Base-by-base conservation (phyloP, 2,113 vertebrate genomes). In the Mobula birostris region DNA sequence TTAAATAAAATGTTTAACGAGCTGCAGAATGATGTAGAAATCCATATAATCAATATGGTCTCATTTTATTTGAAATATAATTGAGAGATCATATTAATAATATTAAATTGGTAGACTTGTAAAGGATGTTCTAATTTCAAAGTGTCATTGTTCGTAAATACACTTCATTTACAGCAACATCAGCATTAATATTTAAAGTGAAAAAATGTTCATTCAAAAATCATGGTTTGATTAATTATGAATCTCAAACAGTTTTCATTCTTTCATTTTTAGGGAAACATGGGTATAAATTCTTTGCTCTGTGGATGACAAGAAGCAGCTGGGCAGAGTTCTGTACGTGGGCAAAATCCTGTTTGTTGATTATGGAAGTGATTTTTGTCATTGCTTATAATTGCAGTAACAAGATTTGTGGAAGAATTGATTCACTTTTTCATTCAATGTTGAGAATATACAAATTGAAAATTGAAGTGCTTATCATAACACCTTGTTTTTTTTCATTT, bases 1-100 rank as follows among this genome's bases (percentile, higher is more conserved):
- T 92, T 92, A 72, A 72, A 72, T 72, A 36, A 92, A 92, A 92
- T 72, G 32, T 36, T 92, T 92, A 72, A 70, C 63, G 66, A 72
- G 68, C 32, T 70, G n/a, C 2, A 92, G 36, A 92, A 72, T 24
- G 66, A 70, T 70, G 68, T 72, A 92, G 68, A 92, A 92, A 92
- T 92, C 90, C 21, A 72, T 72, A 12, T 32, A 92, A 72, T 72
- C 36, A 92, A 92, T 70, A 92, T 92, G 9, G 70, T 48, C 32
- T 40, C 63, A 72, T 40, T 93, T 56, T 93, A 2, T 74, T 76
- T 32, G 36, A 21, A 93, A 93, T 40, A 93, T 93, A 74, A 74
- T 56, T 15, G 21, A 93, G 72, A 29, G 70, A 74, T 93, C 68
- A 29, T 72, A 27, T 56, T 74, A 93, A 56, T 93, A 74, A 40